Base-by-base conservation (phyloP, 2,888 invertebrate genomes). In the Neuroscelio doddi region DNA sequence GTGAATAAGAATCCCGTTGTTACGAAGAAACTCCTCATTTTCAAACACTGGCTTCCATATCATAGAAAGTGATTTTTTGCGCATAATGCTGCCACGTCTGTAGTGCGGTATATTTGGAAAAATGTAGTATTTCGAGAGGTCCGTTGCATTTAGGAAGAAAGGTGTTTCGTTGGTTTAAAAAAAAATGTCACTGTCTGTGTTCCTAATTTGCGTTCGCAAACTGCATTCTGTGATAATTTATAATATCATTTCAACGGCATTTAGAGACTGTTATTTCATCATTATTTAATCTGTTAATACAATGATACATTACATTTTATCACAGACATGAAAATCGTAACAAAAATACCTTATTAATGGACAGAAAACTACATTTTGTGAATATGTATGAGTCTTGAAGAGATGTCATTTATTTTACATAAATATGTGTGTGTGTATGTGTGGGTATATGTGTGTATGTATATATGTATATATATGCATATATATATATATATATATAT, bases 371-470 rank as follows among this genome's bases (percentile, higher is more conserved):
- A 27, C 8, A 27, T 7, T 41, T 44, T 44, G 42, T 44, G 42
- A 26, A 44, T 44, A 44, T 44, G 14, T 27, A 12, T 44, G 27
- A 44, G 27, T 5, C 27, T 27, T 27, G 42, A 7, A 44, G 27
- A 27, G 8, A 44, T 14, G 27, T 26, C 27, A 44, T 44, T 44
- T 44, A 44, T 44, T 27, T n/a, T n/a, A n/a, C n/a, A n/a, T n/a
- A n/a, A n/a, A n/a, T n/a, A n/a, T n/a, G n/a, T n/a, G n/a, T n/a
- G n/a, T n/a, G n/a, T n/a, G n/a, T n/a, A n/a, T n/a, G n/a, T n/a
- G n/a, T n/a, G n/a, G n/a, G n/a, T n/a, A n/a, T n/a, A n/a, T n/a
- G n/a, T n/a, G n/a, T n/a, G 24, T 41, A n/a, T n/a, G n/a, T n/a
- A n/a, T n/a, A n/a, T n/a, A n/a, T n/a, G n/a, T 41, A 41, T 41